Percentiles rank a stretch among this genome's conserved stretches.
Evolutionary conservation across 1,140 invertebrate genomes (phyloP).

Genomic region (Microplitis demolitor): DNA sequence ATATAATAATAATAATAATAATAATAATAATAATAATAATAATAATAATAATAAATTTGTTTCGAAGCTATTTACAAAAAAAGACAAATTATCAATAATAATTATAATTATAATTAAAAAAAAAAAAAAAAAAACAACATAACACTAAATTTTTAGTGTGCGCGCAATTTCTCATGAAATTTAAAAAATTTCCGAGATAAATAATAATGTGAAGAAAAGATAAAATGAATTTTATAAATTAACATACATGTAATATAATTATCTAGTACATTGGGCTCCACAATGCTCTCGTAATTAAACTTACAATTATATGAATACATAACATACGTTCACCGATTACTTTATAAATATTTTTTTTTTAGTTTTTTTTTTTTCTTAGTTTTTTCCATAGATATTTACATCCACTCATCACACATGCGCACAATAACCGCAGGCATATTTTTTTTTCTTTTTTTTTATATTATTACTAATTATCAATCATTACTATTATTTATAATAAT

Average conservation of each 20-base stretch:
- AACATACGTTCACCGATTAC: slow-evolving; percentile 5
- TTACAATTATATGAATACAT: slow-evolving; percentile 11
- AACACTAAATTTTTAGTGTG: slow-evolving; percentile 20
- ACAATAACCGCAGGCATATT: neutral
- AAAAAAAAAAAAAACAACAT: slow-evolving; percentile 43
- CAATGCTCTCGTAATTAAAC: slow-evolving; percentile 1
- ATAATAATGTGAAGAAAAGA: neutral
- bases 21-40: no score
- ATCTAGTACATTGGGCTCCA: neutral
- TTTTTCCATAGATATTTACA: neutral
- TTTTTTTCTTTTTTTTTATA: neutral
- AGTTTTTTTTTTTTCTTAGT: no score
- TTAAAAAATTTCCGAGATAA: slow-evolving; percentile 10
- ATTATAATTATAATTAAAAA: slow-evolving; percentile 22
- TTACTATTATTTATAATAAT: neutral
- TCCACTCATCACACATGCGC: neutral
- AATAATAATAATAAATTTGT: slow-evolving; percentile 38
- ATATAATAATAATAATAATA: slow-evolving; percentile 40
- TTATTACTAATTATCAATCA: neutral
- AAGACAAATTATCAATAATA: slow-evolving; percentile 21
- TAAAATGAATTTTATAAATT: neutral
- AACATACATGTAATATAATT: neutral
- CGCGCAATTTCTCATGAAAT: neutral
- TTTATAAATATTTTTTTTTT: no score
- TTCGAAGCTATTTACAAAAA: slow-evolving; percentile 30